Evolutionary conservation across 2,888 invertebrate genomes (phyloP).

Genomic region (Eristalis pertinax): DNA sequence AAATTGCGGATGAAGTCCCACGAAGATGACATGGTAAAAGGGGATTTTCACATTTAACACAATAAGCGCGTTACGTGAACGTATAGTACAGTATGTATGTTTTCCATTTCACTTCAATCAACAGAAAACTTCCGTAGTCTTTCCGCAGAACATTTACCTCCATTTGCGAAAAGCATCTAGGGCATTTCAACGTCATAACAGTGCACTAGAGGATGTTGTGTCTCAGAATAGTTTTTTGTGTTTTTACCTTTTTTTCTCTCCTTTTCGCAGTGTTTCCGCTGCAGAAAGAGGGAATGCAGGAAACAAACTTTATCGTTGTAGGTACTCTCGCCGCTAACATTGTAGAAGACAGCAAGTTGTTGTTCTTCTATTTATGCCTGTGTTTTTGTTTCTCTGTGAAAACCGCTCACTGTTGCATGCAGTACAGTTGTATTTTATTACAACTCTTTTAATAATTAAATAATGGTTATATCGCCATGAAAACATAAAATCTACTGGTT

Average conservation of each 20-base stretch:
- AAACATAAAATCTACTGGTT: too few relatives aligned
- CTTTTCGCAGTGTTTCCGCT: conserved; percentile 42
- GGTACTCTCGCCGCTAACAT: conserved; percentile 41
- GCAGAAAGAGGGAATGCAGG: conserved; percentile 25
- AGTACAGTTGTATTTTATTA: not conserved
- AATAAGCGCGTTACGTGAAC: conserved; percentile 47
- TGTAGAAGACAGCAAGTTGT: conserved; percentile 41
- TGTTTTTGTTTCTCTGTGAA: conserved; percentile 2
- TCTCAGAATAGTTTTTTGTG: conserved; percentile 12
- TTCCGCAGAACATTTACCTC: conserved; percentile 35
- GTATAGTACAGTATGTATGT: conserved; percentile 36
- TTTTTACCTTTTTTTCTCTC: not conserved
- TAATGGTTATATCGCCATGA: not conserved
- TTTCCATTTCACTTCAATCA: conserved; percentile 57
- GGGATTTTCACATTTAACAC: conserved; percentile 34
- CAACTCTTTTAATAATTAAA: not conserved
- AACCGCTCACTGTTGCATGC: not conserved
- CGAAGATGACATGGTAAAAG: not conserved
- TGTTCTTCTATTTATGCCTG: conserved; percentile 38
- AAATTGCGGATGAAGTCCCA: not conserved
- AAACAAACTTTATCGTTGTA: conserved; percentile 60
- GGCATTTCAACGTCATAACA: conserved; percentile 32
- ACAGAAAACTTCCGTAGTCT: conserved; percentile 57
- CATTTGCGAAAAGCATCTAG: conserved; percentile 23
- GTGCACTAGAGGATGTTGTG: conserved; percentile 46